Conservation (phyloP, 2,113 vertebrate species). For the Erpornis zantholeuca region DNA sequence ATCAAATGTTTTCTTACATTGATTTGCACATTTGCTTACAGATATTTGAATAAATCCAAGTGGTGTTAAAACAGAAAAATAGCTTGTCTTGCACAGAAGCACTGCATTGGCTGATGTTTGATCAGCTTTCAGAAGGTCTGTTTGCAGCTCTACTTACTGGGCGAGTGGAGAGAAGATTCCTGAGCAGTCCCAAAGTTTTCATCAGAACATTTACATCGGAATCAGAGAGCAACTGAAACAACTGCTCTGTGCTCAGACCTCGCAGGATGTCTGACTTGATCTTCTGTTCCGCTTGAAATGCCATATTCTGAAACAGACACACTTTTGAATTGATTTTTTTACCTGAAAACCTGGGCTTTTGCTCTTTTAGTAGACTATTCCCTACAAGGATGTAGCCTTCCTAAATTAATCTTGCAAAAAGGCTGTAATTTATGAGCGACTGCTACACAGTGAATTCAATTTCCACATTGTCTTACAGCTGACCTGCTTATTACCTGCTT, state of each 20-base stretch:
- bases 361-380: neutral
- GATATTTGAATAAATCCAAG: neutral
- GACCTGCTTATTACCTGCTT: neutral
- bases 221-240: constrained; percentile 95
- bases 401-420: neutral
- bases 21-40: neutral
- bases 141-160: constrained; percentile 81
- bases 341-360: neutral
- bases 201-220: constrained; percentile 95
- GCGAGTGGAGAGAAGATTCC: constrained; percentile 94
- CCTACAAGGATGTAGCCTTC: neutral
- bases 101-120: neutral
- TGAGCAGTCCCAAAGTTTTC: constrained; percentile 96
- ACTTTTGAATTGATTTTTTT: neutral
- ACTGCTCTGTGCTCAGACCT: constrained; percentile 94
- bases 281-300: constrained; percentile 98
- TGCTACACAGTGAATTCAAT: neutral
- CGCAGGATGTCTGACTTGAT: constrained; percentile 96
- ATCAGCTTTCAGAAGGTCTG: neutral
- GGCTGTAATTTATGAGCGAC: neutral
- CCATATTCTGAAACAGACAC: constrained; percentile 89
- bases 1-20: neutral
- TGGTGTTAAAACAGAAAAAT: neutral
- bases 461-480: neutral
- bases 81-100: neutral